Evolutionary conservation across 1,140 invertebrate genomes (phyloP).

Genomic region (Drosophila willistoni): DNA sequence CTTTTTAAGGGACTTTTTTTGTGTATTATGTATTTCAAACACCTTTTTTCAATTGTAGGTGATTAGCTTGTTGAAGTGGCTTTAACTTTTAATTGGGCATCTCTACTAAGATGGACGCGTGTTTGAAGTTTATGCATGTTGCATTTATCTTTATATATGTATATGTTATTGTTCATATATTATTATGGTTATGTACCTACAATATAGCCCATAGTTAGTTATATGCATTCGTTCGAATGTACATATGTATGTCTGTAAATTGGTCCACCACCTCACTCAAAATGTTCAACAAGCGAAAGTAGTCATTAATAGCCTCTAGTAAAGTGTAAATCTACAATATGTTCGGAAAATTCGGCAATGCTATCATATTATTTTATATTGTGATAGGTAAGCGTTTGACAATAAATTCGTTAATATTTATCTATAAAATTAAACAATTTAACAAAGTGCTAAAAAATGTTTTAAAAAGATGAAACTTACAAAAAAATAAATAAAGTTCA

Average conservation of each 20-base stretch:
- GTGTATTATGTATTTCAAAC: too few species aligned
- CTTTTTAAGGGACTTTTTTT: too few species aligned
- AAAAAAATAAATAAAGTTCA: background rate
- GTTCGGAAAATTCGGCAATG: slow-evolving; percentile 43
- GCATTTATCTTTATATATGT: background rate
- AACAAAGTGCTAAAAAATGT: too few species aligned
- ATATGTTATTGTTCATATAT: background rate
- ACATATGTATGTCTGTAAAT: slow-evolving; percentile 7
- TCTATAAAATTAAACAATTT: too few species aligned
- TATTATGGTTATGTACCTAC: background rate
- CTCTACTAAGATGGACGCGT: background rate
- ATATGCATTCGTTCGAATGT: background rate
- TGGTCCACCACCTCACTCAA: slow-evolving; percentile 15
- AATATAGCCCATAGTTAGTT: background rate
- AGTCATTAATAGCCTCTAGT: slow-evolving; percentile 41
- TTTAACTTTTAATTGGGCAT: background rate
- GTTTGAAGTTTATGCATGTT: background rate
- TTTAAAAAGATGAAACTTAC: too few species aligned
- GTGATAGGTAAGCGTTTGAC: slow-evolving; percentile 31
- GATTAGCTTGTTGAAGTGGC: background rate
- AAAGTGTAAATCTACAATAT: slow-evolving; percentile 37
- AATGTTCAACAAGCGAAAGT: slow-evolving; percentile 36
- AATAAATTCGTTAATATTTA: background rate
- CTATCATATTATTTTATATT: slow-evolving; percentile 42
- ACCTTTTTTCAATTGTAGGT: background rate